Evolutionary conservation across 1,140 invertebrate genomes (phyloP).

Genomic region (Cryptotermes secundus): DNA sequence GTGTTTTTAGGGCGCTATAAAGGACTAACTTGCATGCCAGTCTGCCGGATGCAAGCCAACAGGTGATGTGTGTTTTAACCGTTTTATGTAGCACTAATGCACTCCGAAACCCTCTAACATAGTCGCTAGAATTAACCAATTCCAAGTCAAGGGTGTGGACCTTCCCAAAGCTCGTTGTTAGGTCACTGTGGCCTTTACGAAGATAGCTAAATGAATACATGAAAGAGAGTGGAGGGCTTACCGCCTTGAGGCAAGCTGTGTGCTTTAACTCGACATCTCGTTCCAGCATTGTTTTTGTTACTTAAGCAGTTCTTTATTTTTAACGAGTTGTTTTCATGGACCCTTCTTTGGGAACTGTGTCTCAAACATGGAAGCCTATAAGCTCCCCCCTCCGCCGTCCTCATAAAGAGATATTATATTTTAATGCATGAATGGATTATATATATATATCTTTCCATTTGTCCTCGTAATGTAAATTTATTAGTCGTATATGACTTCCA

Average conservation of each 20-base stretch:
- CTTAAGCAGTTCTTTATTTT: background rate
- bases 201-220: background rate
- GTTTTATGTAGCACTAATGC: background rate
- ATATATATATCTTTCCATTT: background rate
- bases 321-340: background rate
- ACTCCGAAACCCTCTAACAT: background rate
- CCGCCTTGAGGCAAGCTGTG: background rate
- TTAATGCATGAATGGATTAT: background rate
- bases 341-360: background rate
- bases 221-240: background rate
- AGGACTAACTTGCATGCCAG: background rate
- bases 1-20: background rate
- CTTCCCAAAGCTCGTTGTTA: background rate
- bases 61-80: slow-evolving; percentile 5
- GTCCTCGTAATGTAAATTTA: background rate
- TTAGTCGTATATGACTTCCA: background rate
- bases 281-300: background rate
- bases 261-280: background rate
- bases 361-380: background rate
- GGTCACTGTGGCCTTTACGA: background rate
- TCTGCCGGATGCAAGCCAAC: background rate
- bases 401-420: background rate
- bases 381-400: background rate
- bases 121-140: background rate
- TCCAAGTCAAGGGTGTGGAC: background rate